These are phyloP conservation scores for Lasioglossum calceatum DNA, from an alignment of 2,888 invertebrate species.

Conservation along the genomic window DNA sequence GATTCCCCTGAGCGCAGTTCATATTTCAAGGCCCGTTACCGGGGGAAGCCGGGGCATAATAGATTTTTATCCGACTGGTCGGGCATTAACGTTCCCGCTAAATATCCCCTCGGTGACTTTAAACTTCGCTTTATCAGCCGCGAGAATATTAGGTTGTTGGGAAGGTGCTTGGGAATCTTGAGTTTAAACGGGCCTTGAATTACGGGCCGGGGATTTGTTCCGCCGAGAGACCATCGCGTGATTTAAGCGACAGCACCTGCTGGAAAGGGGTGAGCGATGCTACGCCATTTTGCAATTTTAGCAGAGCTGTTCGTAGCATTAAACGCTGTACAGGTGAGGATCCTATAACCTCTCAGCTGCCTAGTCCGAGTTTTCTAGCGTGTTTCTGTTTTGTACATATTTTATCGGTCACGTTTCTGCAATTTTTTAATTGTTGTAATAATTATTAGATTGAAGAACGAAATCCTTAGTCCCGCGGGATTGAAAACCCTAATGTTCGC, in stretches of 20 bases:
- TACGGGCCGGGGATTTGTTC: background rate
- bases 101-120: slow-evolving; percentile 22
- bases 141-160: slow-evolving; percentile 3
- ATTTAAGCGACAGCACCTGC: background rate
- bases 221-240: background rate
- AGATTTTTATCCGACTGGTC: slow-evolving; percentile 22
- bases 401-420: too few relatives aligned
- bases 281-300: background rate
- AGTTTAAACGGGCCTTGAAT: slow-evolving; percentile 2
- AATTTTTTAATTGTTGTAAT: too few relatives aligned
- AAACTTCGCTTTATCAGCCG: slow-evolving; percentile 20
- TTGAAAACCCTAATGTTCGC: too few relatives aligned
- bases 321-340: background rate
- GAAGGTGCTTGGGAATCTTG: background rate
- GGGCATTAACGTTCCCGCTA: slow-evolving; percentile 19
- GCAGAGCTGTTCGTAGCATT: background rate
- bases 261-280: background rate
- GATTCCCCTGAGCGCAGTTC: slow-evolving; percentile 38
- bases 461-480: too few relatives aligned
- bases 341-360: too few relatives aligned
- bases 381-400: too few relatives aligned
- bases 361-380: too few relatives aligned
- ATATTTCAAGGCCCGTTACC: slow-evolving; percentile 39
- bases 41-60: slow-evolving; percentile 17
- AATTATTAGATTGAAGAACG: too few relatives aligned